Evolutionary conservation across 2,113 vertebrate genomes (phyloP).

Genomic region (Petrocephalus microphthalmus): DNA sequence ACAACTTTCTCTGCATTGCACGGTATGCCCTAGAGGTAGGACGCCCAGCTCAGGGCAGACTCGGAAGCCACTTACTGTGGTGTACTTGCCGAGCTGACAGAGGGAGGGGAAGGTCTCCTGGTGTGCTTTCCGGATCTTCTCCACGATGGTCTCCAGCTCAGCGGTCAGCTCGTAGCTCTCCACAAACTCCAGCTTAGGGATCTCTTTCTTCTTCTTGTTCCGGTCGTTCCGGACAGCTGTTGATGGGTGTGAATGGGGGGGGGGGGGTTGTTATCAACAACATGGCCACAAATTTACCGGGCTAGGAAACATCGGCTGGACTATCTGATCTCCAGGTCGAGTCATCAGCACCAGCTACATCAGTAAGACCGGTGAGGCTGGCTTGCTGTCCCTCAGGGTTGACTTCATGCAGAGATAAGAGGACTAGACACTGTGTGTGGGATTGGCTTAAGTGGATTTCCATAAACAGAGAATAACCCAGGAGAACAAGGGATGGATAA

Average conservation of each 20-base stretch:
- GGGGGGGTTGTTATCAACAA: conserved; percentile 16
- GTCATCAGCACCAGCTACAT: not conserved
- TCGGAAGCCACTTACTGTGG: conserved; percentile 71
- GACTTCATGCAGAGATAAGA: not conserved
- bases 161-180: conserved; percentile 90
- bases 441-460: not conserved
- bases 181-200: conserved; percentile 74
- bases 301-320: not conserved
- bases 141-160: conserved; percentile 86
- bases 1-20: not conserved
- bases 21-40: not conserved
- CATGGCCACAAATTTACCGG: conserved; percentile 22
- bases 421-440: not conserved
- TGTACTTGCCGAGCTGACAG: conserved; percentile 97
- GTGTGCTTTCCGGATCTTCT: conserved; percentile 92
- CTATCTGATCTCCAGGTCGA: not conserved
- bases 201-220: conserved; percentile 97
- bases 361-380: not conserved
- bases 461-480: not conserved
- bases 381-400: not conserved
- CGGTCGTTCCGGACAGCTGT: conserved; percentile 94
- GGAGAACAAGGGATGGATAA: not conserved
- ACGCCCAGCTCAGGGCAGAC: not conserved
- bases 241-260: conserved; percentile 13
- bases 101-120: conserved; percentile 97